Conservation (phyloP, 2,888 invertebrate species). For the Nomada fucata region DNA sequence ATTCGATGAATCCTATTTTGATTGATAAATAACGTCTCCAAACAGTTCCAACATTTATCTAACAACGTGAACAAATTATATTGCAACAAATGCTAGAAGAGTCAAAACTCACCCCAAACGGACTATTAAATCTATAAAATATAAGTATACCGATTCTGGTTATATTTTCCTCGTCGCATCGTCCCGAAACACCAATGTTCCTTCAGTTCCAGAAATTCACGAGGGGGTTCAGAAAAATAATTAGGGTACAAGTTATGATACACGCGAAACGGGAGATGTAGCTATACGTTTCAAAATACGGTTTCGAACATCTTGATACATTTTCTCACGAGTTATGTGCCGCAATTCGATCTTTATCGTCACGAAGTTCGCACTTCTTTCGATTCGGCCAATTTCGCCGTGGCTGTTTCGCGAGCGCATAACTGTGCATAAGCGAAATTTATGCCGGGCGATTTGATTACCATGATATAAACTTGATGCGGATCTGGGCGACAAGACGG, state of each 20-base stretch:
- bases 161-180: too few relatives aligned
- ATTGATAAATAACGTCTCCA: too few relatives aligned
- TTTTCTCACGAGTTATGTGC: slow-evolving; percentile 6
- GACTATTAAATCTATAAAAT: too few relatives aligned
- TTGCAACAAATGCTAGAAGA: too few relatives aligned
- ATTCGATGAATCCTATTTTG: too few relatives aligned
- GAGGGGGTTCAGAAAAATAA: slow-evolving; percentile 4
- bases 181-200: too few relatives aligned
- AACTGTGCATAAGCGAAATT: slow-evolving; percentile 80
- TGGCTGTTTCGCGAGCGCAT: slow-evolving; percentile 71
- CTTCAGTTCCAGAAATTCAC: not conserved
- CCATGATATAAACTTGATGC: slow-evolving; percentile 83
- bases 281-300: slow-evolving; percentile 5
- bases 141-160: too few relatives aligned
- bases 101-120: too few relatives aligned
- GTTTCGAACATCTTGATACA: slow-evolving; percentile 29
- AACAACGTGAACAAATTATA: too few relatives aligned
- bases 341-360: slow-evolving; percentile 18
- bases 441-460: slow-evolving; percentile 83
- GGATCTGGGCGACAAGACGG: slow-evolving; percentile 81
- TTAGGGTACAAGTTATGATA: not conserved
- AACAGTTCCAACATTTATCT: too few relatives aligned
- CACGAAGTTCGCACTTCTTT: slow-evolving; percentile 53
- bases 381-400: slow-evolving; percentile 64
- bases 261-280: not conserved